Evolutionary conservation across 2,113 vertebrate species (phyloP), one percentile per base, ranked within the genome.

Genomic region (Chaetodon auriga): DNA sequence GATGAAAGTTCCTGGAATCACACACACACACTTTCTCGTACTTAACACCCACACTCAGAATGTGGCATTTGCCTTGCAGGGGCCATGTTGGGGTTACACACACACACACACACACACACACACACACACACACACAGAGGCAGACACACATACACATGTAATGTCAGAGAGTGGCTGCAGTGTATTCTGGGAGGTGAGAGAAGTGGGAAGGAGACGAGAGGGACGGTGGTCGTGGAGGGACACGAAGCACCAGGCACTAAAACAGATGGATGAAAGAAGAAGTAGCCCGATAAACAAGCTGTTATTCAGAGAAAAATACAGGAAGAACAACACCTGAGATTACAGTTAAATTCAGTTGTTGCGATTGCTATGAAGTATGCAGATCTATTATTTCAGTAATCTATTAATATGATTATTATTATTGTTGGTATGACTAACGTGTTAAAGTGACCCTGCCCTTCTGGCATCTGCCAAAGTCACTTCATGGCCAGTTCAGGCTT

Each of bases 21-120:
- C 54, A 43, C 61, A 61, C 43, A 68, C 61, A 68, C 74, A 68
- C 64, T 49, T 75, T 87, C 70, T 85, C 60, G 71, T 85, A 87
- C 84, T 90, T 94, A 84, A 87, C 94, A 93, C 83, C 48, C 57
- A 75, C 72, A 46, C 83, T 93, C 77, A 83, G 91, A 94, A 95
- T 94, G 90, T 93, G 92, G 80, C 90, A 86, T 86, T 85, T 83
- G 81, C 70, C 45, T 57, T 81, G 68, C 15, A 79, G 69, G 74
- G 87, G 88, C 86, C 81, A 79, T 63, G 64, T 63, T 53, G 62
- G 80, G 77, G 82, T 86, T 57, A 61, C 30, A 79, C 19, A 48
- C 35, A 69, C 62, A 58, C 60, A 53, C 45, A 81, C 61, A 58
- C 60, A 48, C 45, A 81, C 61, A 66, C 53, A 51, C 72, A 78